Base-by-base conservation (phyloP, 2,113 vertebrate genomes). In the Lepus americanus region DNA sequence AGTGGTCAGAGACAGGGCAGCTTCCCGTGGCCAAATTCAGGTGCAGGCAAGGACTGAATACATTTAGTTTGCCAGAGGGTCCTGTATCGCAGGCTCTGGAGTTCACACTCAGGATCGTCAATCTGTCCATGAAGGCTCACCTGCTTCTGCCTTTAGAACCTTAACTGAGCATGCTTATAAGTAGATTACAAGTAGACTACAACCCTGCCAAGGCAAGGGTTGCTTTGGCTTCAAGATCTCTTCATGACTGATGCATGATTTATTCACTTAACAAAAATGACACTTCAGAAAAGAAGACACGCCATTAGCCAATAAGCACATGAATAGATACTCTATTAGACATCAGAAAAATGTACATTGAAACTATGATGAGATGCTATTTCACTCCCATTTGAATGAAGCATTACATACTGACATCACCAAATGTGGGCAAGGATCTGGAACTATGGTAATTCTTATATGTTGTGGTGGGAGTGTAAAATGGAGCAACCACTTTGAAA, bases 261-360 rank as follows among this genome's bases (percentile, higher is more conserved):
- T 36, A 85, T 74, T 93, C 27, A 79, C 49, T 87, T n/a, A 83
- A 79, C 33, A 92, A 36, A 55, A 44, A 67, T 29, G 51, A 64
- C 8, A 11, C 23, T 80, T 92, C 53, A 70, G 31, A 55, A 72
- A 77, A 92, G n/a, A 66, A 87, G 31, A 20, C n/a, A 79, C 85
- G 12, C 73, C 27, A 33, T 27, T 66, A 79, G n/a, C 25, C 73
- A 53, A 25, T 51, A 86, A 79, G 39, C 13, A 63, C 64, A 80
- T 64, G 55, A 53, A 64, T 51, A 85, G 20, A 44, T 85, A 20
- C 31, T 78, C n/a, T 25, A 73, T 64, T 78, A 66, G 29, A 36
- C 49, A 51, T 49, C 44, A 66, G 33, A 83, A 51, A 76, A 39
- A 25, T 69, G 36, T n/a, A 51, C 25, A 53, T 87, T 77, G 19